Conservation (phyloP, 2,888 invertebrate genomes). For the Eupithecia exiguata region DNA sequence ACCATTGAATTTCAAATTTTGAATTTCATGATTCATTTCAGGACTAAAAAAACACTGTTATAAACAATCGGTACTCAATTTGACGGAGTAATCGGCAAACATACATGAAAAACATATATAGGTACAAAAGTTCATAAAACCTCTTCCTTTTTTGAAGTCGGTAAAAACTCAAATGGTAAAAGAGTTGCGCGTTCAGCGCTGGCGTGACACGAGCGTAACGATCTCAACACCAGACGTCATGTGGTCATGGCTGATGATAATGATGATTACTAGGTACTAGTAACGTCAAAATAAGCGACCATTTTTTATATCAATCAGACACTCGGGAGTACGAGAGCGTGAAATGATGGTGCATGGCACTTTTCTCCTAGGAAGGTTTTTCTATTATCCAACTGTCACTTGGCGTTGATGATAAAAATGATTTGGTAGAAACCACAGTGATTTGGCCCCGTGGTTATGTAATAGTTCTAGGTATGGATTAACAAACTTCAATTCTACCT, state of each 20-base stretch:
- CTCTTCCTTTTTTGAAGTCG: too few relatives aligned
- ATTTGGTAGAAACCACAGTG: background rate
- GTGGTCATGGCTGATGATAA: slow-evolving; percentile 9
- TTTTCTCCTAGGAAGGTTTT: slow-evolving; percentile 34
- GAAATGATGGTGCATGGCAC: slow-evolving; percentile 39
- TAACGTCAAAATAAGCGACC: slow-evolving; percentile 19
- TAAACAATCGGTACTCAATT: too few relatives aligned
- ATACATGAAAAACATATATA: too few relatives aligned
- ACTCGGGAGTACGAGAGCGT: slow-evolving; percentile 35
- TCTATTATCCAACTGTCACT: slow-evolving; percentile 14
- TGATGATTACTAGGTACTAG: background rate
- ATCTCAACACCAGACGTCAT: background rate
- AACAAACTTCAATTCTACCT: background rate
- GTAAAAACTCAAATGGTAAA: background rate
- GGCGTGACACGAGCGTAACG: background rate
- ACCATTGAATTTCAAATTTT: too few relatives aligned
- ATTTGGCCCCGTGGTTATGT: background rate
- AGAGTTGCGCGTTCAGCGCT: background rate
- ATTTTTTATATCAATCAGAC: slow-evolving; percentile 31
- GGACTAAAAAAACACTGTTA: too few relatives aligned
- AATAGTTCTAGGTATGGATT: background rate
- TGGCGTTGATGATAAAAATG: slow-evolving; percentile 5
- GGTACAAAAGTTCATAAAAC: too few relatives aligned
- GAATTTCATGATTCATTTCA: too few relatives aligned
- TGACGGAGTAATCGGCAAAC: too few relatives aligned